A percentile compares a stretch with the other conserved stretches of the same genome.
phyloP scores from a whole-genome alignment of 2,113 vertebrate genomes.

The Daphoenositta chrysoptera region DNA sequence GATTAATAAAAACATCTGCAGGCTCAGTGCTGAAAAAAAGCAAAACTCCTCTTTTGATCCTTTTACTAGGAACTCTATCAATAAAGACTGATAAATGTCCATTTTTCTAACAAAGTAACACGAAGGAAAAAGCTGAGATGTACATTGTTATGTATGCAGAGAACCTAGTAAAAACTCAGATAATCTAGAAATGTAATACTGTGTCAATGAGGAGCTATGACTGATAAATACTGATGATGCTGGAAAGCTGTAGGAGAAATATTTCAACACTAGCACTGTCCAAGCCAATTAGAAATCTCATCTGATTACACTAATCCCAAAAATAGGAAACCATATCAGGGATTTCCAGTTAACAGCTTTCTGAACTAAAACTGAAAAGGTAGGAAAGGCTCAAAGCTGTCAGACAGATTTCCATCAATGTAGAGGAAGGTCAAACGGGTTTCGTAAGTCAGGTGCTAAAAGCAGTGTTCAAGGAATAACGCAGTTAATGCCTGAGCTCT shows the following conservation, averaged over 20 bases:
- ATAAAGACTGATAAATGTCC: not conserved
- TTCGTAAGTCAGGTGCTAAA: not conserved
- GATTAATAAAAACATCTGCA: conserved; percentile 3
- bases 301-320: not conserved
- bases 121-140: not conserved
- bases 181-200: not conserved
- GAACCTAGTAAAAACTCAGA: not conserved
- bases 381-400: not conserved
- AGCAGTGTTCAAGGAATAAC: not conserved
- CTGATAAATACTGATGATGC: not conserved
- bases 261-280: not conserved
- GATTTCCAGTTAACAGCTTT: not conserved
- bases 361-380: not conserved
- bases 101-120: not conserved
- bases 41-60: not conserved
- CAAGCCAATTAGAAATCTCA: not conserved
- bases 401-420: not conserved
- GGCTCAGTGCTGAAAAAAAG: not conserved
- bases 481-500: not conserved
- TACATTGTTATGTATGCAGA: not conserved
- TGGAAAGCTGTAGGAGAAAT: not conserved
- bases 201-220: not conserved
- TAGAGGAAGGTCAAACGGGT: not conserved
- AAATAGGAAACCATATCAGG: not conserved
- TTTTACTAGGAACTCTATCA: not conserved